A percentile compares a stretch with the other conserved stretches of the same genome.
phyloP scores from a whole-genome alignment of 2,888 invertebrate genomes.

The Antitype chi region DNA sequence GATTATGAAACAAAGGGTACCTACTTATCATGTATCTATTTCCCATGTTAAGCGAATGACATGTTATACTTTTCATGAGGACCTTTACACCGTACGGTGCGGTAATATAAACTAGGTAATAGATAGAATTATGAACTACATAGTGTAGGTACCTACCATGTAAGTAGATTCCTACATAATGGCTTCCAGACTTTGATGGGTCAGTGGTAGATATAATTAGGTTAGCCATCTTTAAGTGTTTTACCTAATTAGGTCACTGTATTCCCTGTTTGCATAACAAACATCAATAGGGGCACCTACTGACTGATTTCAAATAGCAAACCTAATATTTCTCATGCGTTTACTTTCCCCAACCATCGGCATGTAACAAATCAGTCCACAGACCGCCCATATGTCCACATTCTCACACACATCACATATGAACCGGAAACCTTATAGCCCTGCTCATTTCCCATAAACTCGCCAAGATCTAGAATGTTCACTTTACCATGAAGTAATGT shows the following conservation, averaged over 20 bases:
- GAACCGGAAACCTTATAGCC: constrained; percentile 73
- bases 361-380: constrained; percentile 58
- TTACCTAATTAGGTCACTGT: background rate
- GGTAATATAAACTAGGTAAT: background rate
- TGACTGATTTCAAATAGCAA: constrained; percentile 15
- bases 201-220: background rate
- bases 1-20: too few relatives aligned
- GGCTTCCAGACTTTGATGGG: background rate
- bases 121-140: background rate
- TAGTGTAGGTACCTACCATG: background rate
- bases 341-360: constrained; percentile 43
- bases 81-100: background rate
- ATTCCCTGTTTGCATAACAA: background rate
- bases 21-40: too few relatives aligned
- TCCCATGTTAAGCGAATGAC: background rate
- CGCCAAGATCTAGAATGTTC: constrained; percentile 83
- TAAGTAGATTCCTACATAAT: background rate
- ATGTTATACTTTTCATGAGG: background rate
- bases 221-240: background rate
- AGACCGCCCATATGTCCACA: constrained; percentile 50
- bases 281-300: constrained; percentile 8
- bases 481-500: constrained; percentile 83
- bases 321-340: constrained; percentile 15
- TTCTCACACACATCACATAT: constrained; percentile 69
- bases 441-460: constrained; percentile 85